Evolutionary conservation across 2,113 vertebrate genomes (phyloP).

Genomic region (Periophthalmodon schlosseri): DNA sequence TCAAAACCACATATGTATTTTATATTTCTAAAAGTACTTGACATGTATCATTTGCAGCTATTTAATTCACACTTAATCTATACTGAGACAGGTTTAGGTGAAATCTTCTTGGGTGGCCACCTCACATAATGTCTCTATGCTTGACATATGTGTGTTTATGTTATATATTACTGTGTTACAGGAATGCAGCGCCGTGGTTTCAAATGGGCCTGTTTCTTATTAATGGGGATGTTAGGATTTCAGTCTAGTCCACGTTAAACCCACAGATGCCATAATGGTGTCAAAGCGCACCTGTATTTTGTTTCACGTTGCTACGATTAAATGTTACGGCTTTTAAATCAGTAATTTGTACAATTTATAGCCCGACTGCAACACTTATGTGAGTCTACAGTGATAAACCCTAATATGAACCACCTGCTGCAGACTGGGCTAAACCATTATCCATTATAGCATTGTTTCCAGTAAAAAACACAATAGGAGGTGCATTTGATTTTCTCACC

Average conservation of each 20-base stretch:
- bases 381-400: conserved; percentile 36
- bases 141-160: conserved; percentile 9
- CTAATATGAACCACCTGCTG: conserved; percentile 57
- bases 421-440: background rate
- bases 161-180: conserved; percentile 10
- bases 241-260: conserved; percentile 20
- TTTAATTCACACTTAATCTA: conserved; percentile 7
- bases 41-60: background rate
- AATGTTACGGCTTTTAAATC: conserved; percentile 56
- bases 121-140: background rate
- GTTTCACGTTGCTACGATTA: conserved; percentile 44
- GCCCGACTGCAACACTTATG: conserved; percentile 29
- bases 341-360: conserved; percentile 57
- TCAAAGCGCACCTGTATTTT: conserved; percentile 37
- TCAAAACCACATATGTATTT: background rate
- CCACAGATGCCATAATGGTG: conserved; percentile 40
- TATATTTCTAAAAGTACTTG: background rate
- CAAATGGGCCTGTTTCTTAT: conserved; percentile 28
- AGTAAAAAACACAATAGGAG: conserved; percentile 15
- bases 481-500: conserved; percentile 55
- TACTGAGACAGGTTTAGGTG: background rate
- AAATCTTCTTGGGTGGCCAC: background rate
- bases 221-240: conserved; percentile 12
- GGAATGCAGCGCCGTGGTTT: background rate
- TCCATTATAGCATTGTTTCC: conserved; percentile 6